Base-by-base conservation (phyloP, 2,797 vertebrate species). In the Ptychobarbus kaznakovi region DNA sequence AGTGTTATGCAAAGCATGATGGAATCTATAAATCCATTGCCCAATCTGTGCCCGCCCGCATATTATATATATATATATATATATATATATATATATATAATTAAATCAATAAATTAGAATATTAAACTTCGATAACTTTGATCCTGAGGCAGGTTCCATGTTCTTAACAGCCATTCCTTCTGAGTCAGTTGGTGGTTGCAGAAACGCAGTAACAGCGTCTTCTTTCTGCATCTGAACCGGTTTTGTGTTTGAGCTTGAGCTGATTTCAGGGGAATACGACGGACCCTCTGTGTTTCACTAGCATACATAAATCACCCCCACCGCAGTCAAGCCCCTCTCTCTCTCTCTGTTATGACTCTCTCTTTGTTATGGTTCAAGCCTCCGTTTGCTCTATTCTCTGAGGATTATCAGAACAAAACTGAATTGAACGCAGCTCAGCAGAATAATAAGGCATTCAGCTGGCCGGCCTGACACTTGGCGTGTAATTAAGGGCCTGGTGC, bases 401-500 rank as follows among this genome's bases (percentile, higher is more conserved):
- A 92, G 89, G 93, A 90, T 94, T 94, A 94, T 95, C 95, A 94
- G 94, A 93, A 94, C 93, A 91, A 94, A 95, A 93, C 95, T 96
- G 96, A 96, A 96, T 96, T 95, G 95, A 96, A 94, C 93, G 94
- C 92, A 88, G 94, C 94, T 95, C 94, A 91, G 93, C 93, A 93
- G 95, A 94, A 96, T 97, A 96, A 97, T 96, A 95, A 95, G 94
- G 94, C 93, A 94, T 96, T 96, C 94, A 95, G 94, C 94, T 93
- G 92, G 94, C 92, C 91, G 95, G 91, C 94, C 95, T 93, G 93
- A 95, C 96, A 94, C 96, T 96, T 94, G 96, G 96, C 96, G 95
- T 94, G 96, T 97, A 97, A 98, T 98, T 98, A 99, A 97, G 96
- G 96, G 95, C 96, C 95, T 95, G 95, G 96, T 95, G 96, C 96